phyloP scores from a whole-genome alignment of 2,888 invertebrate species.

The Agonopterix arenella region DNA sequence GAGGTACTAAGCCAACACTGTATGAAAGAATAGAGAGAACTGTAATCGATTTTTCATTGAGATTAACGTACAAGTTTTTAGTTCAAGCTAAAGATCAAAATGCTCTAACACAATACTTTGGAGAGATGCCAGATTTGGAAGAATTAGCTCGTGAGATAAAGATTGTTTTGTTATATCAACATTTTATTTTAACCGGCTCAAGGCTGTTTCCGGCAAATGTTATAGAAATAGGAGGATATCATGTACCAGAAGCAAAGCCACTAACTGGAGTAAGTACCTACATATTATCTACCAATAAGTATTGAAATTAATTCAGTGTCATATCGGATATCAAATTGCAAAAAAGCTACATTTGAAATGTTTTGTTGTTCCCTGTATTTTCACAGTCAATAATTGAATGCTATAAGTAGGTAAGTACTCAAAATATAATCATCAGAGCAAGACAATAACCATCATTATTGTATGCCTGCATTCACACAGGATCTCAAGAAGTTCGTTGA shows the following conservation, averaged over 20 bases:
- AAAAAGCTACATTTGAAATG: too few relatives aligned
- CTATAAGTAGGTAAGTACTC: too few relatives aligned
- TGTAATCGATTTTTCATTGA: slow-evolving; percentile 42
- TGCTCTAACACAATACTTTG: slow-evolving; percentile 53
- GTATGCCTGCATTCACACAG: background rate
- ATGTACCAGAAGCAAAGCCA: slow-evolving; percentile 59
- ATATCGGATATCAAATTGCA: too few relatives aligned
- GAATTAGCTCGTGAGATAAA: slow-evolving; percentile 74
- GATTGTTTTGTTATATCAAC: slow-evolving; percentile 77
- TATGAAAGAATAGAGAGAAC: slow-evolving; percentile 51
- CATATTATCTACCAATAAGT: background rate
- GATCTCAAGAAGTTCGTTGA: slow-evolving; percentile 75
- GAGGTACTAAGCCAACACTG: slow-evolving; percentile 53
- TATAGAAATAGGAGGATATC: slow-evolving; percentile 80
- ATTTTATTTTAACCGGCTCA: slow-evolving; percentile 77
- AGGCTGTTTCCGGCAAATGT: slow-evolving; percentile 75
- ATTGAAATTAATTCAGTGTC: too few relatives aligned
- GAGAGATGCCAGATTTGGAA: slow-evolving; percentile 70
- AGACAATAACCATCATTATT: too few relatives aligned
- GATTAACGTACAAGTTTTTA: slow-evolving; percentile 29
- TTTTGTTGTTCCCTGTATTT: too few relatives aligned
- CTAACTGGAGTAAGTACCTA: slow-evolving; percentile 58
- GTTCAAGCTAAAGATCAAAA: slow-evolving; percentile 45
- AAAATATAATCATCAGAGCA: too few relatives aligned
- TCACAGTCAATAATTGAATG: too few relatives aligned